These are phyloP conservation scores for Brachionus manjavacas DNA, from an alignment of 1,140 invertebrate species.

Conservation along the genomic window DNA sequence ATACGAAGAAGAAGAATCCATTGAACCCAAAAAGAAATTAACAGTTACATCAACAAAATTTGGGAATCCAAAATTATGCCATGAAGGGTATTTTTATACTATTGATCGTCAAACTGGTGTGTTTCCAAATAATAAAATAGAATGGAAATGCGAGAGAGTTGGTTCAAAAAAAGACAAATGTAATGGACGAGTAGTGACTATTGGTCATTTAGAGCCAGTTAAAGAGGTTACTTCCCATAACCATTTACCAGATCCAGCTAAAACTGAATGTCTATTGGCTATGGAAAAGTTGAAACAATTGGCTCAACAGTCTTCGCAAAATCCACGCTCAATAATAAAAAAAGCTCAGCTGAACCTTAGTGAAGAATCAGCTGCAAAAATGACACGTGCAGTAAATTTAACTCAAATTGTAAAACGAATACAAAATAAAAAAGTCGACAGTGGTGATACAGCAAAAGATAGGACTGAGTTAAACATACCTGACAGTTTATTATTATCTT, in stretches of 20 bases:
- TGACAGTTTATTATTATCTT: neutral
- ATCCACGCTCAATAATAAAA: slow-evolving; percentile 1
- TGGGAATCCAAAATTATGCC: neutral
- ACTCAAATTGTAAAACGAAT: slow-evolving; percentile 1
- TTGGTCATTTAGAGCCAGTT: neutral
- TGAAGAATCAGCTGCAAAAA: neutral
- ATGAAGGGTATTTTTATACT: neutral
- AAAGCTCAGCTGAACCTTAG: neutral
- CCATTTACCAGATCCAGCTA: neutral
- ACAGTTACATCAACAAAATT: neutral
- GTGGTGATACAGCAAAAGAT: neutral
- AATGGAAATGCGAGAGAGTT: neutral
- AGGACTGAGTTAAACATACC: neutral
- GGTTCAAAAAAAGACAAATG: neutral
- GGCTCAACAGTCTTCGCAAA: neutral
- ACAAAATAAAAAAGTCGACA: neutral
- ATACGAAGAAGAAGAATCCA: neutral
- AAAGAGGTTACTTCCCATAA: neutral
- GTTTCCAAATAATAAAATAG: neutral
- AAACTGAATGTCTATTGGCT: neutral
- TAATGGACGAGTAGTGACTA: neutral
- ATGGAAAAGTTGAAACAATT: neutral
- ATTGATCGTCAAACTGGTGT: neutral
- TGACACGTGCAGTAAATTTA: neutral
- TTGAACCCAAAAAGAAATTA: neutral